Evolutionary conservation across 2,113 vertebrate species (phyloP), one percentile per base, ranked within the genome.

Genomic region (Dendropsophus ebraccatus): DNA sequence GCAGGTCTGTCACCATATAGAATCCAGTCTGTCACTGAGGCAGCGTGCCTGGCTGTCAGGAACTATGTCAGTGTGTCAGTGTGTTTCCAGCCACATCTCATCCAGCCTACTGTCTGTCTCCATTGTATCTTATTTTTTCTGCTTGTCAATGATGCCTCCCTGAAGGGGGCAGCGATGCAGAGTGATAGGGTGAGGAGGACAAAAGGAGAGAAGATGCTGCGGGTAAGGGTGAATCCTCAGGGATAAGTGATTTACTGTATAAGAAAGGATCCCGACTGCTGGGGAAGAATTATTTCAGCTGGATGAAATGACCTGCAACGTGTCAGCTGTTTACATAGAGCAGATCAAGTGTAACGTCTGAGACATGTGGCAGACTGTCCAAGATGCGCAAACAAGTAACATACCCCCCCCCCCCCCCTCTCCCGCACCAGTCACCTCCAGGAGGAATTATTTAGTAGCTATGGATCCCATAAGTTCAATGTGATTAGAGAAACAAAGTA

Each of bases 271-370:
- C 76, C 76, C 56, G 25, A 86, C 83, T 58, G 56, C 76, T 12
- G 45, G 16, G 25, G 47, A 50, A 80, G 49, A 58, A 79, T 69
- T 70, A 54, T 85, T 84, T 84, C 74, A 49, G 49, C 73, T 65
- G 76, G 84, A 67, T 86, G 62, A 86, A 81, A 70, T 85, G 84
- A 85, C 84, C 76, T 70, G 84, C 60, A 79, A 78, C 84, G 32
- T 85, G 84, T 85, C 84, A 69, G 84, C 60, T 79, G 75, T 78
- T 85, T 85, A 85, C 30, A 85, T 79, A 62, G 78, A 78, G 60
- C 49, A 69, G 54, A n/a, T 76, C 58, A 76, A 84, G 73, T 76
- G 83, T 84, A 73, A 65, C 72, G 70, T 60, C 73, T 67, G 41
- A 35, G 73, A 77, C 70, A 60, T 60, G 56, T 74, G 69, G 70